Percentiles rank a stretch among this genome's conserved stretches.
Evolutionary conservation across 2,113 vertebrate species (phyloP).

Genomic region (Pseudorhombus dupliciocellatus): DNA sequence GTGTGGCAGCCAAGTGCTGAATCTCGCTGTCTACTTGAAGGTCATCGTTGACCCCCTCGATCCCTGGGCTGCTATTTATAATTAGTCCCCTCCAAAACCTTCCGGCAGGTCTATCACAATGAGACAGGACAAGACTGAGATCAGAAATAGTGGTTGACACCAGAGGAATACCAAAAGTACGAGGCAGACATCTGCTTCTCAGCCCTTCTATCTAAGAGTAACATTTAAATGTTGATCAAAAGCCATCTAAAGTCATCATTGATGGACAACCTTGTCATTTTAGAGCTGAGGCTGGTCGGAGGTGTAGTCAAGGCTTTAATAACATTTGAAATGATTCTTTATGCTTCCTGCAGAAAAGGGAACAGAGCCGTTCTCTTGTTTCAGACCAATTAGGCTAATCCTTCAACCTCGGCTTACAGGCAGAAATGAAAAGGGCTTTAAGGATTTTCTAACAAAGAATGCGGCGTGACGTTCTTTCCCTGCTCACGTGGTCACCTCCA

Average conservation of each 20-base stretch:
- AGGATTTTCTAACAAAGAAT: constrained; percentile 76
- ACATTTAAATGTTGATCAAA: constrained; percentile 49
- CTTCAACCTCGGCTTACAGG: constrained; percentile 68
- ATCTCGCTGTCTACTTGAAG: constrained; percentile 62
- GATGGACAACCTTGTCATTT: constrained; percentile 13
- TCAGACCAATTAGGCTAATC: constrained; percentile 76
- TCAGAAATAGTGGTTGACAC: constrained; percentile 18
- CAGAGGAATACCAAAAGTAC: constrained; percentile 44
- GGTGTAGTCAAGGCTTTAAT: constrained; percentile 33
- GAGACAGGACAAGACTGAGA: constrained; percentile 19
- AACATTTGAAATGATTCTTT: constrained; percentile 55
- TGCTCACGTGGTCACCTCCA: constrained; percentile 41
- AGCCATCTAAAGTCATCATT: constrained; percentile 18
- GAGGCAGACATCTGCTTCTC: constrained; percentile 25
- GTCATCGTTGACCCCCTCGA: constrained; percentile 56
- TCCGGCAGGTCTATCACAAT: constrained; percentile 43
- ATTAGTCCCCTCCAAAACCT: constrained; percentile 31
- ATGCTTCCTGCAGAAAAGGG: constrained; percentile 38
- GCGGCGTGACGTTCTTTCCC: constrained; percentile 54
- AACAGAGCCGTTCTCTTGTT: constrained; percentile 66
- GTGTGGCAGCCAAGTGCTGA: constrained; percentile 34
- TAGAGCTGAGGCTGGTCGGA: constrained; percentile 29
- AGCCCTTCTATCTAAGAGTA: constrained; percentile 24
- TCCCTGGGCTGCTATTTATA: constrained; percentile 65
- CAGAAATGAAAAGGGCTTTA: constrained; percentile 72